Evolutionary conservation across 2,888 invertebrate genomes (phyloP).

Genomic region (Neocrepidodera transversa): DNA sequence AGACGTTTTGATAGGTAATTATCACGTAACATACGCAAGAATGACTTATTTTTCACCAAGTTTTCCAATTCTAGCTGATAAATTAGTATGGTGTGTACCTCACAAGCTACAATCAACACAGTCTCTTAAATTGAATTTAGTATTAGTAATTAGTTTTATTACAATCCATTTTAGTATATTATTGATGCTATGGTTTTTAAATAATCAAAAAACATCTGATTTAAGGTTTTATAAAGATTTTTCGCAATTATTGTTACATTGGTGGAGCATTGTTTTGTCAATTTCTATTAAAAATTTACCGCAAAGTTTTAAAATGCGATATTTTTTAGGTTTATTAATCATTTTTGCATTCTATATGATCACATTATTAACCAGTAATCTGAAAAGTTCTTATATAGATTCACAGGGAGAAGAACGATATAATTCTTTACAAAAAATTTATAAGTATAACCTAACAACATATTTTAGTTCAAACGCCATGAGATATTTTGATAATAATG

Average conservation of each 20-base stretch:
- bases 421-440: neutral
- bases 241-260: neutral
- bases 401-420: neutral
- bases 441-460: neutral
- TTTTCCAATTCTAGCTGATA: neutral
- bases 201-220: too few species aligned
- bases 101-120: neutral
- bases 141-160: neutral
- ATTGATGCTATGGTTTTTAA: neutral
- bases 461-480: neutral
- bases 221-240: neutral
- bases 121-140: neutral
- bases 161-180: neutral
- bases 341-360: neutral
- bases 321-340: neutral
- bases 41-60: neutral
- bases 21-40: neutral
- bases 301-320: neutral
- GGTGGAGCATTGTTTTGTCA: neutral
- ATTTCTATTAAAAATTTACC: neutral
- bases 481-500: neutral
- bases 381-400: neutral
- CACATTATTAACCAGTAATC: neutral
- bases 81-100: slow-evolving; percentile 5
- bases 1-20: slow-evolving; percentile 1